A percentile compares a stretch with the other conserved stretches of the same genome.
phyloP scores from a whole-genome alignment of 1,140 invertebrate genomes.

The Himalopsyche phryganea region DNA sequence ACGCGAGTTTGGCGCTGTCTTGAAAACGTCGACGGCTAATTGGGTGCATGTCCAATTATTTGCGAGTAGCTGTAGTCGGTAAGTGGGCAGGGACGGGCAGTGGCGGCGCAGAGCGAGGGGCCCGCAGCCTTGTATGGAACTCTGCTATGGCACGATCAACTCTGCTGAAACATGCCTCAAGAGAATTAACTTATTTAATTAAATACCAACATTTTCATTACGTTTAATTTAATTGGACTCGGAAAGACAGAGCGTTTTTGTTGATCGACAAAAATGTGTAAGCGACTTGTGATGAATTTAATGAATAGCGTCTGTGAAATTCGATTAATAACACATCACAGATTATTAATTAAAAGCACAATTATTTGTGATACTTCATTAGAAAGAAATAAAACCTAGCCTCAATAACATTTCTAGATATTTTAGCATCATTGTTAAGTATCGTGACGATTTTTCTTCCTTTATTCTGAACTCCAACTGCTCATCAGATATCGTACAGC shows the following conservation, averaged over 20 bases:
- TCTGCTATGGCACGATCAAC: conserved; percentile 8
- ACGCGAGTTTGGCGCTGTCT: conserved; percentile 1
- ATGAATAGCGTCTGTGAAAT: too few relatives aligned
- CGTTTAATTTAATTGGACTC: conserved; percentile 18
- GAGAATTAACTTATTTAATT: conserved; percentile 30
- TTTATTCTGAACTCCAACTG: too few relatives aligned
- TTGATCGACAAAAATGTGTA: too few relatives aligned
- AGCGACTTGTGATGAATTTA: too few relatives aligned
- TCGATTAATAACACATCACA: too few relatives aligned
- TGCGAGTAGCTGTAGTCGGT: conserved; percentile 25
- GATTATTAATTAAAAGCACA: too few relatives aligned
- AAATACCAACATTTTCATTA: conserved; percentile 28
- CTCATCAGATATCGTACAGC: too few relatives aligned
- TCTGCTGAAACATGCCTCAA: conserved; percentile 21
- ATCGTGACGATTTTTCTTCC: too few relatives aligned
- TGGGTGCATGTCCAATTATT: conserved; percentile 37
- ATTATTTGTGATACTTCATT: too few relatives aligned
- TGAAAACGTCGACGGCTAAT: conserved; percentile 26
- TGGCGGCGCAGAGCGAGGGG: not conserved
- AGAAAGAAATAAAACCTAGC: too few relatives aligned
- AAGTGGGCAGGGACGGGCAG: not conserved
- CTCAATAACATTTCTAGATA: too few relatives aligned
- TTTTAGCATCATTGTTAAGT: too few relatives aligned
- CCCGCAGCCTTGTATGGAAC: conserved; percentile 1
- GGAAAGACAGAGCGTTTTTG: not conserved